Conservation (phyloP, 2,797 vertebrate genomes). For the Luscinia luscinia region DNA sequence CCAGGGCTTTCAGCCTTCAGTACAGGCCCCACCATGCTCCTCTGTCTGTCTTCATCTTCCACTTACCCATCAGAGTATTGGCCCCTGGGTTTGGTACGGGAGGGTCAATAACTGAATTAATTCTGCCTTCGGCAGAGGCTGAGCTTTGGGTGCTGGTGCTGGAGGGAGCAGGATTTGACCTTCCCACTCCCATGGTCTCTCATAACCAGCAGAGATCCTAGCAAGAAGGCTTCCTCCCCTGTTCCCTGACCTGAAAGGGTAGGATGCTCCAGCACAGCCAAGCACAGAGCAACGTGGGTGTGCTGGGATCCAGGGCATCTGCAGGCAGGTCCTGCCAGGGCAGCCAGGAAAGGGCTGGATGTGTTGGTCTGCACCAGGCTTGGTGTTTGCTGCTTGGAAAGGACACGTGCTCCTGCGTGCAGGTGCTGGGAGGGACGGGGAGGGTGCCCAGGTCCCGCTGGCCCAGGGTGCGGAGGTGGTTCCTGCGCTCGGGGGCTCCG, state of each 20-base stretch:
- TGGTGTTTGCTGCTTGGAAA: fast-evolving
- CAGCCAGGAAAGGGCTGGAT: neutral
- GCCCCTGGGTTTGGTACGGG: neutral
- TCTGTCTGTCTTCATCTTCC: neutral
- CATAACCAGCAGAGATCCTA: neutral
- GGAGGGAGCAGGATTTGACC: neutral
- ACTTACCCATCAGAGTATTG: neutral
- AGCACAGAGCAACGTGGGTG: fast-evolving
- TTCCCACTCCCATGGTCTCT: neutral
- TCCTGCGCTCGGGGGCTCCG: neutral
- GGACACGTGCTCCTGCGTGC: fast-evolving
- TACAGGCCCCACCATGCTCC: fast-evolving
- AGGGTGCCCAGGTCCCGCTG: neutral
- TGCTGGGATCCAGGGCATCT: neutral
- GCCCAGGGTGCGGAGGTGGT: fast-evolving
- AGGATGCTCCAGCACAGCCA: neutral
- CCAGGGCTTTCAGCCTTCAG: neutral
- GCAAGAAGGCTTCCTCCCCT: neutral
- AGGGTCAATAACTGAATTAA: neutral
- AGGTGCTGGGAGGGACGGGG: fast-evolving
- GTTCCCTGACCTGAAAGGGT: neutral
- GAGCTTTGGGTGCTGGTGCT: neutral
- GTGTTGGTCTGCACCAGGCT: fast-evolving
- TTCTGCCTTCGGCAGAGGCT: fast-evolving
- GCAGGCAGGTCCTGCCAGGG: neutral